phyloP scores from a whole-genome alignment of 2,113 vertebrate genomes.

The Scopus umbretta region DNA sequence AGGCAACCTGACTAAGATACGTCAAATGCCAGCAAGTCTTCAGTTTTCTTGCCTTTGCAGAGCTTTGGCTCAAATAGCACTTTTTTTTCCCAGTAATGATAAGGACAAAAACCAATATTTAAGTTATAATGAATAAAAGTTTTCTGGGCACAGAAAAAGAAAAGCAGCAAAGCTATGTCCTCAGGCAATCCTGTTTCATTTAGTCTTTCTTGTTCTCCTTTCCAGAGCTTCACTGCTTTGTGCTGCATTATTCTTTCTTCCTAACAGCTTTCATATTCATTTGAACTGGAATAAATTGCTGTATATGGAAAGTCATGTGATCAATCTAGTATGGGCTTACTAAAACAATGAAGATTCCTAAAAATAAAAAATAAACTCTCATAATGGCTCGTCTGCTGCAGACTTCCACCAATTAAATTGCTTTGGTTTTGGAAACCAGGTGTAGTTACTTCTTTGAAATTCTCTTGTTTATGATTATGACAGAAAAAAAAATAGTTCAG shows the following conservation, averaged over 20 bases:
- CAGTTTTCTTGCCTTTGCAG: neutral
- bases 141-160: neutral
- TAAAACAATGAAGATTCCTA: neutral
- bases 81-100: neutral
- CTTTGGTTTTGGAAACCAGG: neutral
- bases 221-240: neutral
- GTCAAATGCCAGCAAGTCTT: neutral
- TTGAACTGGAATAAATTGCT: neutral
- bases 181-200: neutral
- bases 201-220: neutral
- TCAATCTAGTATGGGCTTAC: neutral
- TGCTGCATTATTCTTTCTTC: neutral
- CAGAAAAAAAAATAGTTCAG: neutral
- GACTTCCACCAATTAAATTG: neutral
- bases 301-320: neutral
- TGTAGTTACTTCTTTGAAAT: neutral
- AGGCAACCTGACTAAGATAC: neutral
- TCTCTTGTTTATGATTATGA: neutral
- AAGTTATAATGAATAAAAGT: neutral
- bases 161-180: neutral
- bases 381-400: neutral
- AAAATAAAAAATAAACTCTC: neutral
- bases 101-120: neutral
- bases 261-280: neutral
- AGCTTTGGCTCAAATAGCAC: neutral